Evolutionary conservation across 30 jellyfish, hydroid and myxozoan genomes (phyloP), one percentile per base, ranked within the genome.

Genomic region (Hydra vulgaris): DNA sequence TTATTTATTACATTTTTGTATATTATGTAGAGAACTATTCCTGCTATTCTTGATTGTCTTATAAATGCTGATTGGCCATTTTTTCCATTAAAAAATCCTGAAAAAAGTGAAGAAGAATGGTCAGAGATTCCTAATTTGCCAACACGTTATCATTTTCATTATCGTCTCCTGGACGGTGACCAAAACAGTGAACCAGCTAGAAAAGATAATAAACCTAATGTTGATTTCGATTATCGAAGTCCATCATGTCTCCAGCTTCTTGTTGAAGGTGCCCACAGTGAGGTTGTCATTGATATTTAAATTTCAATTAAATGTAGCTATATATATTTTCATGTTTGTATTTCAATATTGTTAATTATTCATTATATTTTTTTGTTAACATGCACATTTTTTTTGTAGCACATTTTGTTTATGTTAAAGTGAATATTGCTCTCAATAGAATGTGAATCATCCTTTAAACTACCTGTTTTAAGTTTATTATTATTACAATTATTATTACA

Each of bases 61-160:
- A 71, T 92, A 40, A 86, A 85, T 69, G 95, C 98, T 4, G 95
- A 86, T 66, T 92, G 98, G 98, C 98, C 96, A 4, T 84, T 54
- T 72, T 74, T 92, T 7, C 89, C 88, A 8, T 52, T 61, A 40
- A 78, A 78, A 19, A 84, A 81, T 1, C 83, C 54, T 1, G 94
- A 82, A 23, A 66, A 73, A 18, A 87, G 76, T n/a, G 94, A 82
- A 53, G 83, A 73, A 56, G 95, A 83, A 53, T 92, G 98, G 98
- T 74, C 91, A 71, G 81, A 80, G 23, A 72, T 82, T 23, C 96
- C 95, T 1, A 94, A 86, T 27, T 69, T 86, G 56, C 98, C 98
- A 18, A 54, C 87, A 25, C 54, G 96, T 54, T 92, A 92, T 74
- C 98, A 92, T 77, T 81, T 92, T 79, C 72, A 77, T 72, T 92